phyloP scores from a whole-genome alignment of 2,888 invertebrate genomes.

The Chaetoderma sp. region DNA sequence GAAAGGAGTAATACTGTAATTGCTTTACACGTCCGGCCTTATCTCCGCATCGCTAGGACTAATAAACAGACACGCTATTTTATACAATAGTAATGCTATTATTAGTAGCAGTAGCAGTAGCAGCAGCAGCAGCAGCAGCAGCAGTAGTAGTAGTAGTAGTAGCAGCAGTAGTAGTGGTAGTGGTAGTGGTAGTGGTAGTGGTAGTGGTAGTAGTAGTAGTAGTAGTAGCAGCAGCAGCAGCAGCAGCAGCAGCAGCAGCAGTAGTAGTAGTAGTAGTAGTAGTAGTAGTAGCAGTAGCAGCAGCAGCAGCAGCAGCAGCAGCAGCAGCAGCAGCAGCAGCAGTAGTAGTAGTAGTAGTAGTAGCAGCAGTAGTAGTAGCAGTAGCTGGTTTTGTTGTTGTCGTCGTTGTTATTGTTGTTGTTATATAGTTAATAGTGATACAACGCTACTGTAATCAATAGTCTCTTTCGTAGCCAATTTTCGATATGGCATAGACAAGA shows the following conservation, averaged over 20 bases:
- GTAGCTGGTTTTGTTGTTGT: too few relatives aligned
- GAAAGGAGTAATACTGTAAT: too few relatives aligned
- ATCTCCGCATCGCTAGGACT: too few relatives aligned
- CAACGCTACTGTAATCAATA: too few relatives aligned
- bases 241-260: slow-evolving; percentile 21
- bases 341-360: slow-evolving; percentile 14
- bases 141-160: slow-evolving; percentile 2
- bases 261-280: slow-evolving; percentile 28
- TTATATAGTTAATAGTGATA: too few relatives aligned
- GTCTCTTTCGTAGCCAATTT: too few relatives aligned
- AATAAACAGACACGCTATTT: too few relatives aligned
- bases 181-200: slow-evolving; percentile 13
- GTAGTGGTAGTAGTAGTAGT: slow-evolving; percentile 20
- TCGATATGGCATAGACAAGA: too few relatives aligned
- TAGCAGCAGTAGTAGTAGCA: not conserved
- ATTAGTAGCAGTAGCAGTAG: too few relatives aligned
- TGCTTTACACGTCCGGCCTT: too few relatives aligned
- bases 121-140: slow-evolving; percentile 14
- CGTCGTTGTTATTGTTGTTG: too few relatives aligned
- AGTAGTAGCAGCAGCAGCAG: slow-evolving; percentile 23
- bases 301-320: slow-evolving; percentile 22
- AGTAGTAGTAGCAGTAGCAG: slow-evolving; percentile 27
- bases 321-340: slow-evolving; percentile 22
- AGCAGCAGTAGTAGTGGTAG: slow-evolving; percentile 15
- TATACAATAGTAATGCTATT: too few relatives aligned